phyloP scores from a whole-genome alignment of 2,888 invertebrate genomes.

The Cerceris rybyensis region DNA sequence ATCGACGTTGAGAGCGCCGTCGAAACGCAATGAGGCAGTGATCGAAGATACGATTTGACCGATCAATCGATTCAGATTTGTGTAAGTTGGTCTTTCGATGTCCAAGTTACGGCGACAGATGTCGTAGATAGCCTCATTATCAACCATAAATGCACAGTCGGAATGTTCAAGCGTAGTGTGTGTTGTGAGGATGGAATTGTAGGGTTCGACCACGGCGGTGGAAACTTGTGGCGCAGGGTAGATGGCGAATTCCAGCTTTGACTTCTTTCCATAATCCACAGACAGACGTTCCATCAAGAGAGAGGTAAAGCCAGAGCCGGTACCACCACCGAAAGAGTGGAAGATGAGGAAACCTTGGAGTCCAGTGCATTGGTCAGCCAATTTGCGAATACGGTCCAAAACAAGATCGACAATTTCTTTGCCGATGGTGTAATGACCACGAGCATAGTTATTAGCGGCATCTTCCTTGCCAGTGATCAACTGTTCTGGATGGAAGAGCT shows the following conservation, averaged over 20 bases:
- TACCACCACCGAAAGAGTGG: conserved; percentile 97
- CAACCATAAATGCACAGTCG: conserved; percentile 95
- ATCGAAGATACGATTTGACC: conserved; percentile 97
- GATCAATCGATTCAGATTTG: conserved; percentile 96
- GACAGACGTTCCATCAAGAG: conserved; percentile 97
- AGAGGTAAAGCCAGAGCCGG: conserved; percentile 97
- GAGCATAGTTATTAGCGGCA: conserved; percentile 98
- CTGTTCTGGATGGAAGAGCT: conserved; percentile 98
- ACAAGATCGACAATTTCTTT: conserved; percentile 96
- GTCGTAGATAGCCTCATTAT: conserved; percentile 95
- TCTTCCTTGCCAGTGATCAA: conserved; percentile 98
- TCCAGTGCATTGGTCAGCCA: conserved; percentile 96
- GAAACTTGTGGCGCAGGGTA: conserved; percentile 98
- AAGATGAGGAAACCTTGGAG: conserved; percentile 97
- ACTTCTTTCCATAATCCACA: conserved; percentile 98
- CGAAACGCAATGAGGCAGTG: conserved; percentile 95
- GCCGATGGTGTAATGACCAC: conserved; percentile 98
- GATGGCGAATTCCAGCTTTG: conserved; percentile 93
- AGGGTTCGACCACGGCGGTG: conserved; percentile 96
- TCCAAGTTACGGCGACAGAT: conserved; percentile 96
- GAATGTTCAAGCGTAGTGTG: conserved; percentile 97
- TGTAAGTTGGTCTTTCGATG: conserved; percentile 98
- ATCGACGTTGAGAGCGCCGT: conserved; percentile 94
- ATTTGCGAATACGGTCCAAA: conserved; percentile 92
- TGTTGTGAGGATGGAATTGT: conserved; percentile 97